phyloP scores from a whole-genome alignment of 2,113 vertebrate genomes.

The Protobothrops flavoviridis region DNA sequence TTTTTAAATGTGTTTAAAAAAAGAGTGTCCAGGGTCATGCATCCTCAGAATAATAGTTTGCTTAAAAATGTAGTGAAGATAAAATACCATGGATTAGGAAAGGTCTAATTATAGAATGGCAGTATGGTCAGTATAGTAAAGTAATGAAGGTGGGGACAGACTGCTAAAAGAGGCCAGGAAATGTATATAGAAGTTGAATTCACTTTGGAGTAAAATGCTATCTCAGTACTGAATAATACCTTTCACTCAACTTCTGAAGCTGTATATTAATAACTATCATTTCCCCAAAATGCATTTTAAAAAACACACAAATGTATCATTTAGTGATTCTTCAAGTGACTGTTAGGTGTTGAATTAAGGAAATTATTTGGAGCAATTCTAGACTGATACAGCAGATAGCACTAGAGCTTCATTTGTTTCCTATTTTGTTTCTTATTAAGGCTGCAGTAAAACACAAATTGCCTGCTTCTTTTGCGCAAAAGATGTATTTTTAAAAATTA shows the following conservation, averaged over 20 bases:
- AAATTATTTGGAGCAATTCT: neutral
- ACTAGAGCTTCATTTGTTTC: neutral
- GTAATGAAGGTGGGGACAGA: neutral
- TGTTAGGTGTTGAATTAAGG: neutral
- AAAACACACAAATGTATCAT: neutral
- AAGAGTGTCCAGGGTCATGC: neutral
- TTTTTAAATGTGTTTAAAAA: neutral
- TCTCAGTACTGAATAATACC: neutral
- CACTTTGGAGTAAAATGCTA: neutral
- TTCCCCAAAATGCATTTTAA: neutral
- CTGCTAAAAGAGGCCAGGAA: neutral
- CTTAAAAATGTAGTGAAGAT: neutral
- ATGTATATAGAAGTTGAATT: neutral
- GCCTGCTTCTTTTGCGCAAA: neutral
- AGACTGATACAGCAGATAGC: conserved; percentile 12
- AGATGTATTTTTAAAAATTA: neutral
- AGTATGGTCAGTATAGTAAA: neutral
- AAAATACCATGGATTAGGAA: neutral
- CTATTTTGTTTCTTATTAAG: neutral
- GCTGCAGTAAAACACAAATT: neutral
- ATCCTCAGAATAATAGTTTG: neutral
- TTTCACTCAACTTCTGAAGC: neutral
- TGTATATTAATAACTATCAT: neutral
- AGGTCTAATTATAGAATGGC: neutral
- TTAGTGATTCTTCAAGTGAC: neutral